Conservation (phyloP, 2,113 vertebrate genomes). For the Prunella fulvescens region DNA sequence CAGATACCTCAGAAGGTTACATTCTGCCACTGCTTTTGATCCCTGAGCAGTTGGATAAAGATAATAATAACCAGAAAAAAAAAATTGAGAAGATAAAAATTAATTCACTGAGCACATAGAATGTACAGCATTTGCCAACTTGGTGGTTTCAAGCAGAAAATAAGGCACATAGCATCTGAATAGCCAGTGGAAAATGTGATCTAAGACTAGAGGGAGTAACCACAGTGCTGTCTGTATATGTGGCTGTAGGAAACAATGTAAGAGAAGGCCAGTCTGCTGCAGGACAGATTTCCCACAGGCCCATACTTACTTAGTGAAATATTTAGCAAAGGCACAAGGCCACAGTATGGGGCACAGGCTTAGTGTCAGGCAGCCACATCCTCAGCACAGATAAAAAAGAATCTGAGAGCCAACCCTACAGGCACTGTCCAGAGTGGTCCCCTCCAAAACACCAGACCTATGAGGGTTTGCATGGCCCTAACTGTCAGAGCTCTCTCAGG, state of each 20-base stretch:
- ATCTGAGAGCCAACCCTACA: not conserved
- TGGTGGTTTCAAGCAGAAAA: not conserved
- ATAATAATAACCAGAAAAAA: not conserved
- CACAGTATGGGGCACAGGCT: accelerated
- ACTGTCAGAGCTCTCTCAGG: no score
- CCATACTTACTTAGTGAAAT: not conserved
- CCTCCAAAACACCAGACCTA: not conserved
- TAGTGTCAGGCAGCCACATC: not conserved
- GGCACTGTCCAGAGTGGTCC: not conserved
- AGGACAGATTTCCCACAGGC: not conserved
- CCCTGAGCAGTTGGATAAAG: not conserved
- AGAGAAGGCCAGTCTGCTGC: not conserved
- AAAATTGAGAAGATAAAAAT: not conserved
- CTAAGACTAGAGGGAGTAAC: not conserved
- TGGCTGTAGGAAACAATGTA: not conserved
- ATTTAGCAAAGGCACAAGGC: not conserved
- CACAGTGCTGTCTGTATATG: not conserved
- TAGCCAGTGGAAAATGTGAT: not conserved
- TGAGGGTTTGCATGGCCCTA: not conserved
- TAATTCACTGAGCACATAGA: not conserved
- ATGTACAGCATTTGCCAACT: not conserved
- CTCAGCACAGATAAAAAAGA: accelerated
- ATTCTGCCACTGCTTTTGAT: not conserved
- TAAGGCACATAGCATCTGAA: not conserved
- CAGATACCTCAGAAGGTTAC: not conserved